Conservation (phyloP, 2,113 vertebrate species). For the Cathartes aura region DNA sequence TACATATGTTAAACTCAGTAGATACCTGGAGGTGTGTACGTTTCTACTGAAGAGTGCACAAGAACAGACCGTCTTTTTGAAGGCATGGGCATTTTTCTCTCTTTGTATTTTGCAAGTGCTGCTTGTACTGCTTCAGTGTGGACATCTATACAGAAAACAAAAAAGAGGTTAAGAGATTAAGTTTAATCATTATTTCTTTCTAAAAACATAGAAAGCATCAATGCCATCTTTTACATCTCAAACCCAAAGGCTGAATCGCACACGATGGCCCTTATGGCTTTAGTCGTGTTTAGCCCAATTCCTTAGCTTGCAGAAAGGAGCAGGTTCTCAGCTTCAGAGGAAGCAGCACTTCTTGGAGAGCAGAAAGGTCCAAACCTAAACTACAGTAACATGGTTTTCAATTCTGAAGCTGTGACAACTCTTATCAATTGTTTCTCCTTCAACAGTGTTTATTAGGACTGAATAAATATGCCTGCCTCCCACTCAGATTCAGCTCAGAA, state of each 20-base stretch:
- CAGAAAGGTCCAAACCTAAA: not conserved
- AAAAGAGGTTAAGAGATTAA: not conserved
- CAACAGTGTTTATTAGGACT: not conserved
- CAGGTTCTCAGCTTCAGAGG: not conserved
- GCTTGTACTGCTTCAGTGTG: slow-evolving; percentile 98
- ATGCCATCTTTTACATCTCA: not conserved
- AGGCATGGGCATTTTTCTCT: slow-evolving; percentile 97
- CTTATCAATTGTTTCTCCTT: not conserved
- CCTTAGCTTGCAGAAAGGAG: not conserved
- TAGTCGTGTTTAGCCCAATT: not conserved
- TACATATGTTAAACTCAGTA: not conserved
- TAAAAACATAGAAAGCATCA: not conserved
- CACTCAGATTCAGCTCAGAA: not conserved
- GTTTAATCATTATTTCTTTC: not conserved
- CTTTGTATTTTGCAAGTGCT: slow-evolving; percentile 93
- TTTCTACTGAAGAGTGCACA: slow-evolving; percentile 88
- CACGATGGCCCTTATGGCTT: not conserved
- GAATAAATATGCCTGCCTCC: not conserved
- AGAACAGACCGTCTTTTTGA: slow-evolving; percentile 93
- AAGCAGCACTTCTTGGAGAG: not conserved
- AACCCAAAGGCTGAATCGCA: not conserved
- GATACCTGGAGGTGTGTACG: slow-evolving; percentile 93
- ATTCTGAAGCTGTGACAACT: not conserved
- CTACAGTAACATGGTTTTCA: not conserved
- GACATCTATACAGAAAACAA: slow-evolving; percentile 78